phyloP scores from a whole-genome alignment of 2,113 vertebrate genomes.

The Pao palembangensis region DNA sequence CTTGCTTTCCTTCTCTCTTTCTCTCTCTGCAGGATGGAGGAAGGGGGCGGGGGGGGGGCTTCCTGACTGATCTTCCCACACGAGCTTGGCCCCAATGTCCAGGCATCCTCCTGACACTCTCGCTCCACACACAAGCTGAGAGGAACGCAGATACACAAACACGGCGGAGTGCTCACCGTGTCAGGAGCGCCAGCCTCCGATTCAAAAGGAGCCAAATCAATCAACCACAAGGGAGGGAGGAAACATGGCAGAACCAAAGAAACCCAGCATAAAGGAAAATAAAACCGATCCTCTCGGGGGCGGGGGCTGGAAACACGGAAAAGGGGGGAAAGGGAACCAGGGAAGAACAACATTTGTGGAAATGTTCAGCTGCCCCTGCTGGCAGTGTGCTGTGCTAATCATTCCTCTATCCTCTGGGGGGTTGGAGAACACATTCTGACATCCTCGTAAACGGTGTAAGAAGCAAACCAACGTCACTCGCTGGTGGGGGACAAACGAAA shows the following conservation, averaged over 20 bases:
- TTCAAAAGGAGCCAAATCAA: slow-evolving; percentile 73
- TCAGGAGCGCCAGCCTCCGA: slow-evolving; percentile 50
- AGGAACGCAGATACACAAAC: slow-evolving; percentile 45
- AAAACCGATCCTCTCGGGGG: slow-evolving; percentile 30
- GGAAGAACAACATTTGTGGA: slow-evolving; percentile 43
- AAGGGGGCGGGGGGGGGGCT: slow-evolving; percentile 45
- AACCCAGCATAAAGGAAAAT: slow-evolving; percentile 33
- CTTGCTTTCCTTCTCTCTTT: slow-evolving; percentile 44
- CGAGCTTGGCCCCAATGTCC: slow-evolving; percentile 64
- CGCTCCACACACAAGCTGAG: slow-evolving; percentile 35
- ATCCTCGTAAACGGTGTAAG: slow-evolving; percentile 67
- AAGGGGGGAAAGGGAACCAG: slow-evolving; percentile 1
- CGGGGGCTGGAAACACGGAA: slow-evolving; percentile 5
- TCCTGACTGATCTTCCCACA: slow-evolving; percentile 66
- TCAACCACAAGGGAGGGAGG: slow-evolving; percentile 57
- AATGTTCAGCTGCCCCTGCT: slow-evolving; percentile 41
- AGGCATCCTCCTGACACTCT: slow-evolving; percentile 62
- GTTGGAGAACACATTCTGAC: slow-evolving; percentile 54
- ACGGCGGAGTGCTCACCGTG: slow-evolving; percentile 60
- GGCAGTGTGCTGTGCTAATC: slow-evolving; percentile 40
- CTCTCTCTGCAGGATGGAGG: slow-evolving; percentile 51
- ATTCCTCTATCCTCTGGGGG: slow-evolving; percentile 39
- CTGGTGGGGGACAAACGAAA: slow-evolving; percentile 35
- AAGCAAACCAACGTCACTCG: slow-evolving; percentile 50
- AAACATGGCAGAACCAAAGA: slow-evolving; percentile 39